Evolutionary conservation across 1,140 invertebrate genomes (phyloP), one percentile per base, ranked within the genome.

Genomic region (Glomeris maerens): DNA sequence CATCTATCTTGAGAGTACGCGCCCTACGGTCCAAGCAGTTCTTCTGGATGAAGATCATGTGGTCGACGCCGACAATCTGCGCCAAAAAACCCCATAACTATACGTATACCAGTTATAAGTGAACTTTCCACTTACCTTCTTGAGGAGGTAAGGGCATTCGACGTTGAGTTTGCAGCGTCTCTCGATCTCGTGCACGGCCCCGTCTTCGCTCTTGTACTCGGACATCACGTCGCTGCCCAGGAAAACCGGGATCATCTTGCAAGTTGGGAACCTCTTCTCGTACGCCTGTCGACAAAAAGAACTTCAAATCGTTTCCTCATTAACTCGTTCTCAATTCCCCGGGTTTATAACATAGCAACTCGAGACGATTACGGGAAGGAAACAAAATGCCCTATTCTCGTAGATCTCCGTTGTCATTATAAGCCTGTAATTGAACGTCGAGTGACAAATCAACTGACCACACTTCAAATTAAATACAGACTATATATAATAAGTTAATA

Each of bases 161-260:
- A 96, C 85, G 60, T 89, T 87, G 21, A 97, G 70, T 69, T 86
- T 84, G 66, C 92, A 97, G 48, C 84, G 76, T 49, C 93, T 71
- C 59, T 91, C 87, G n/a, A 91, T 84, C 45, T 82, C 76, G 61
- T 84, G 74, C 55, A 82, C 72, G 2, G 84, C 77, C 41, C 84
- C 83, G 65, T 91, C 87, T 49, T 81, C 75, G 56, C 78, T 77
- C 57, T 78, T 79, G 52, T 76, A 78, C 56, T 96, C 90, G 48
- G 76, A 74, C 4, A 80, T 74, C 40, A 93, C 77, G 56, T 89
- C 83, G 64, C 88, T 92, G 41, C 89, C 88, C 1, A 94, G 71
- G 61, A 97, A 91, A 46, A 96, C 86, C 36, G 92, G 92, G 62
- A 97, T 96, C 73, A 93, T 84, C 31, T 88, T 83, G 67, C 90